These are phyloP conservation scores for Brachionus paranguensis DNA, from an alignment of 1,140 invertebrate species.

Conservation along the genomic window DNA sequence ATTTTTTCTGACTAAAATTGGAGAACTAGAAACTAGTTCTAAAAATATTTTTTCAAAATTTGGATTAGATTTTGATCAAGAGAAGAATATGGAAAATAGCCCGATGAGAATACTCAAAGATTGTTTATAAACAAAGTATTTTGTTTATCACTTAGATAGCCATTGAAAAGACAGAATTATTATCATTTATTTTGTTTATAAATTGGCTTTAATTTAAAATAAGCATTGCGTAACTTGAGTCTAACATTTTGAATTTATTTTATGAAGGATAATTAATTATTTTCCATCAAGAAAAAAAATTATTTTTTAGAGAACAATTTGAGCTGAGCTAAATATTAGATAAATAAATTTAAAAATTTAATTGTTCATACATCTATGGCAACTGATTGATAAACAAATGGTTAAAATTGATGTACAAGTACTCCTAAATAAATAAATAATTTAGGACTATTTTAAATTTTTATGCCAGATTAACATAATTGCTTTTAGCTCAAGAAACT, in stretches of 20 bases:
- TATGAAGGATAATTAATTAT: background rate
- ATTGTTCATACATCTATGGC: background rate
- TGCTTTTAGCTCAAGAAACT: background rate
- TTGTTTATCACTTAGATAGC: background rate
- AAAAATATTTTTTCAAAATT: background rate
- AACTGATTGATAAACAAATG: background rate
- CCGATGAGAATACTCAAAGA: background rate
- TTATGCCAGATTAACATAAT: background rate
- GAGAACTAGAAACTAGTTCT: background rate
- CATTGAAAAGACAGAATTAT: background rate
- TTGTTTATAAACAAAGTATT: background rate
- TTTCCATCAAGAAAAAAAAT: background rate
- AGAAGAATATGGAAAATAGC: background rate
- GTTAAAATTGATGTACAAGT: background rate
- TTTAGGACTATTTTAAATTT: background rate
- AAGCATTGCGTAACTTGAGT: background rate
- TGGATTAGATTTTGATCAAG: background rate
- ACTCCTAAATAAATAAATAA: background rate
- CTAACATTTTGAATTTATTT: background rate
- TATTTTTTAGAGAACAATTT: background rate
- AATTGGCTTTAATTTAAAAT: background rate
- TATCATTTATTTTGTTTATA: background rate
- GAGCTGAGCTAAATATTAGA: background rate
- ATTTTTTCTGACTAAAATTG: background rate
- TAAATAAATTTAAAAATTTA: background rate